These are phyloP conservation scores for Chaetogeoica ovagalla DNA, from an alignment of 2,888 invertebrate species.

Conservation along the genomic window DNA sequence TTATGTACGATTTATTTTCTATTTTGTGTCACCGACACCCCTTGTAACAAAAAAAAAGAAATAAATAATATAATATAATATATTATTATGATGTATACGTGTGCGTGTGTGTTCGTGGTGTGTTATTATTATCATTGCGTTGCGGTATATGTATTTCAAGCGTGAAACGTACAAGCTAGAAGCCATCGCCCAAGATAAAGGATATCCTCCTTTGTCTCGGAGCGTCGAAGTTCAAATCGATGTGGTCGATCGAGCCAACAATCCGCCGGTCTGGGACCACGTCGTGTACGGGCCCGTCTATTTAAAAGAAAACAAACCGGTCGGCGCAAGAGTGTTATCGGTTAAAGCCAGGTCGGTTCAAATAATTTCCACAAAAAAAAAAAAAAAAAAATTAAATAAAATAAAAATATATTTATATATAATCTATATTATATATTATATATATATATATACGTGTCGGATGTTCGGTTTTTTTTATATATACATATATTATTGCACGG, in stretches of 20 bases:
- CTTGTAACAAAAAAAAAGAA: too few species aligned
- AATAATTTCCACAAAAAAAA: constrained; percentile 38
- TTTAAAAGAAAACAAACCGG: constrained; percentile 97
- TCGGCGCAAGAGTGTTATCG: constrained; percentile 96
- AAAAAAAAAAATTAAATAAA: too few species aligned
- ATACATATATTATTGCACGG: constrained; percentile 27
- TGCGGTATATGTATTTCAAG: constrained; percentile 63
- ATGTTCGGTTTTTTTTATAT: not conserved
- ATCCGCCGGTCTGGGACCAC: constrained; percentile 96
- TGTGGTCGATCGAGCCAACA: constrained; percentile 97
- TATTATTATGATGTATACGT: not conserved
- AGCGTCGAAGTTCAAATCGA: constrained; percentile 98
- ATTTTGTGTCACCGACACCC: constrained; percentile 25
- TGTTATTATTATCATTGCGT: constrained; percentile 16
- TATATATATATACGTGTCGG: not conserved
- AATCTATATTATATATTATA: too few species aligned
- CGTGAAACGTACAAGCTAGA: constrained; percentile 97
- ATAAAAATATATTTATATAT: not conserved
- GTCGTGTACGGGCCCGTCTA: constrained; percentile 94
- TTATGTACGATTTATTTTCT: constrained; percentile 13
- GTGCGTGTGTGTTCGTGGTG: constrained; percentile 11
- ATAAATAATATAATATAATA: too few species aligned
- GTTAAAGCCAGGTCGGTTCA: constrained; percentile 95
- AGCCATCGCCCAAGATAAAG: constrained; percentile 98
- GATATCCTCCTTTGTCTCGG: constrained; percentile 91